phyloP scores from a whole-genome alignment of 1,140 invertebrate species.

The Aethina tumida region DNA sequence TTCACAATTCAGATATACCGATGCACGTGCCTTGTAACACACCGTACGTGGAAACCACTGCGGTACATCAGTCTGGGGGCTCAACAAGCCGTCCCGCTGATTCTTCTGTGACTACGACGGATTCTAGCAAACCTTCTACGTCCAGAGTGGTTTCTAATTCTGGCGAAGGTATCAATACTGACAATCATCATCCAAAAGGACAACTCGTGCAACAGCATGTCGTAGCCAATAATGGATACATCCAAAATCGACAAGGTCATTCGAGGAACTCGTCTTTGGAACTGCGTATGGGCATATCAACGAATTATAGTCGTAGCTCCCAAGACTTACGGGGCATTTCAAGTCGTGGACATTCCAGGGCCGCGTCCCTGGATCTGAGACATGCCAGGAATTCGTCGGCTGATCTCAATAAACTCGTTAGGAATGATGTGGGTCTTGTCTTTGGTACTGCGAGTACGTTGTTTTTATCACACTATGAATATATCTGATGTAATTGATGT shows the following conservation, averaged over 20 bases:
- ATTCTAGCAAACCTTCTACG: slow-evolving; percentile 1
- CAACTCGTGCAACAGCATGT: slow-evolving; percentile 5
- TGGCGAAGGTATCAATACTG: slow-evolving; percentile 7
- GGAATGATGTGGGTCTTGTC: slow-evolving; percentile 58
- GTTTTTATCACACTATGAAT: neutral
- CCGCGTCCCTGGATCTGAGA: slow-evolving; percentile 71
- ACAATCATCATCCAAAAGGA: slow-evolving; percentile 2
- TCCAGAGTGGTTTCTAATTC: neutral
- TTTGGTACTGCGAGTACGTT: slow-evolving; percentile 51
- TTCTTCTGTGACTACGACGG: neutral
- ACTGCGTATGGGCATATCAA: slow-evolving; percentile 44
- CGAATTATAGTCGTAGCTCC: slow-evolving; percentile 35
- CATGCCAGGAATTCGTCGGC: slow-evolving; percentile 69
- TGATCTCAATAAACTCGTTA: slow-evolving; percentile 64
- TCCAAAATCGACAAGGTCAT: slow-evolving; percentile 21
- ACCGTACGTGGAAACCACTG: slow-evolving; percentile 23
- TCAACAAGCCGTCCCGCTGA: slow-evolving; percentile 3
- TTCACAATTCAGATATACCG: slow-evolving; percentile 37
- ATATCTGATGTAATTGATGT: neutral
- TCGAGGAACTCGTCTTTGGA: slow-evolving; percentile 66
- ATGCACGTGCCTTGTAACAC: slow-evolving; percentile 29
- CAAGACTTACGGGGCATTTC: slow-evolving; percentile 35
- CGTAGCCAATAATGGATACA: neutral
- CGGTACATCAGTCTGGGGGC: slow-evolving; percentile 21
- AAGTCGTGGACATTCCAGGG: slow-evolving; percentile 73